phyloP scores from a whole-genome alignment of 2,113 vertebrate species.

The Podocnemis expansa region DNA sequence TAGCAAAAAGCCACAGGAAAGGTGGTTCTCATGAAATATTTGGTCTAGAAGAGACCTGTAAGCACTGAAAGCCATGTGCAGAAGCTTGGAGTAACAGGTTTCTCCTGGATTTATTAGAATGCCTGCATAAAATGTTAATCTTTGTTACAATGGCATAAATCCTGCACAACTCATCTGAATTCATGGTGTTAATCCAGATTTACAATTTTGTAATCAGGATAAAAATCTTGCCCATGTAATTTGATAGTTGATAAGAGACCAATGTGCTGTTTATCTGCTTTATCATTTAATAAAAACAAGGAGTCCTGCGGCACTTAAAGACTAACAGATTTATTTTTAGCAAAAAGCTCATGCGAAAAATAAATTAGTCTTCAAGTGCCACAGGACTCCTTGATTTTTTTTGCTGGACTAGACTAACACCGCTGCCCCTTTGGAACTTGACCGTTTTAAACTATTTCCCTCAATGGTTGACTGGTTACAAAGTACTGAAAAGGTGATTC shows the following conservation, averaged over 20 bases:
- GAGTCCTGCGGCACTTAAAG: too few relatives aligned
- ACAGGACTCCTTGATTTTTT: too few relatives aligned
- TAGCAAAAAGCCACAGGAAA: conserved; percentile 7
- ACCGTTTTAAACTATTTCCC: not conserved
- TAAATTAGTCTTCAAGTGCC: too few relatives aligned
- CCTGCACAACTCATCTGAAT: not conserved
- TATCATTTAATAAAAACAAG: too few relatives aligned
- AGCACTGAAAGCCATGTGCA: not conserved
- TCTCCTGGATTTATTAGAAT: not conserved
- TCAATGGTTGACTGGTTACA: rapidly evolving
- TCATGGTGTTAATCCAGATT: not conserved
- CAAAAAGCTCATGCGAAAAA: too few relatives aligned
- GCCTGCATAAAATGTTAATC: not conserved
- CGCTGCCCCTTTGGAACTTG: too few relatives aligned
- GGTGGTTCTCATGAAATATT: not conserved
- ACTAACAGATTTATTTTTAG: too few relatives aligned
- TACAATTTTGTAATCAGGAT: not conserved
- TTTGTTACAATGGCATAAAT: not conserved
- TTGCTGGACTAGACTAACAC: too few relatives aligned
- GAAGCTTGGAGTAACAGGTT: not conserved
- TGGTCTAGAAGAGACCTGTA: not conserved
- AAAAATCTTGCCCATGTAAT: not conserved
- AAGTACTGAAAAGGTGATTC: not conserved
- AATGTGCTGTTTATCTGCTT: not conserved
- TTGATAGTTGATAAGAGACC: not conserved